Conservation (phyloP, 2,888 invertebrate species). For the Pristionchus entomophagus region DNA sequence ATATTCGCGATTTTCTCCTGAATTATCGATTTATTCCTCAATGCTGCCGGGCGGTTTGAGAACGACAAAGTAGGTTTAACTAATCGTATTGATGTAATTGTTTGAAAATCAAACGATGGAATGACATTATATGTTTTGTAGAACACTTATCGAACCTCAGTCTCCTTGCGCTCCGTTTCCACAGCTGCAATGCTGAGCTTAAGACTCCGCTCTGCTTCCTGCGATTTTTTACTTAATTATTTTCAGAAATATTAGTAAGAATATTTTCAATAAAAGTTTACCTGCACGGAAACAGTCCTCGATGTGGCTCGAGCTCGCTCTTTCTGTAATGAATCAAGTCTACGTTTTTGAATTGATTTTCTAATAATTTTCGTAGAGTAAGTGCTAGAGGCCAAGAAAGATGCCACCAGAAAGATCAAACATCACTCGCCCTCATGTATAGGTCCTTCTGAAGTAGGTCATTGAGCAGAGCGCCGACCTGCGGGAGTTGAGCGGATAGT, state of each 20-base stretch:
- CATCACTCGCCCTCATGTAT: constrained; percentile 83
- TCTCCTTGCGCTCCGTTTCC: constrained; percentile 75
- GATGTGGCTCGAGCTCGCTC: constrained; percentile 39
- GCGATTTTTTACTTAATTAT: not conserved
- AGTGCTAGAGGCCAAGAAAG: not conserved
- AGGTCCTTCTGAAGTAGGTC: constrained; percentile 93
- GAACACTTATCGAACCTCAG: constrained; percentile 50
- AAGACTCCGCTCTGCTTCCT: constrained; percentile 86
- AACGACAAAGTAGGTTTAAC: too few relatives aligned
- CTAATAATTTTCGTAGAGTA: too few relatives aligned
- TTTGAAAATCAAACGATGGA: not conserved
- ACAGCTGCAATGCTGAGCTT: constrained; percentile 84
- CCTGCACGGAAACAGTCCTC: constrained; percentile 24
- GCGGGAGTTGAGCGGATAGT: constrained; percentile 91
- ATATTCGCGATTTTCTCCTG: constrained; percentile 86
- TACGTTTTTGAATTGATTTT: too few relatives aligned
- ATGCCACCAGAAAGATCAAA: not conserved
- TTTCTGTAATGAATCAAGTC: not conserved
- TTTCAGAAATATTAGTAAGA: not conserved
- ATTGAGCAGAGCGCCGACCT: constrained; percentile 90
- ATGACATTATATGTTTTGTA: not conserved
- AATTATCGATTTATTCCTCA: not conserved
- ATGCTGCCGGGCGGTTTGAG: too few relatives aligned
- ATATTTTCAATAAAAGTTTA: not conserved
- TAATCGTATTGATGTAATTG: too few relatives aligned